A percentile compares a stretch with the other conserved stretches of the same genome.
Evolutionary conservation across 2,797 vertebrate species (phyloP).

Genomic region (Antrozous pallidus): DNA sequence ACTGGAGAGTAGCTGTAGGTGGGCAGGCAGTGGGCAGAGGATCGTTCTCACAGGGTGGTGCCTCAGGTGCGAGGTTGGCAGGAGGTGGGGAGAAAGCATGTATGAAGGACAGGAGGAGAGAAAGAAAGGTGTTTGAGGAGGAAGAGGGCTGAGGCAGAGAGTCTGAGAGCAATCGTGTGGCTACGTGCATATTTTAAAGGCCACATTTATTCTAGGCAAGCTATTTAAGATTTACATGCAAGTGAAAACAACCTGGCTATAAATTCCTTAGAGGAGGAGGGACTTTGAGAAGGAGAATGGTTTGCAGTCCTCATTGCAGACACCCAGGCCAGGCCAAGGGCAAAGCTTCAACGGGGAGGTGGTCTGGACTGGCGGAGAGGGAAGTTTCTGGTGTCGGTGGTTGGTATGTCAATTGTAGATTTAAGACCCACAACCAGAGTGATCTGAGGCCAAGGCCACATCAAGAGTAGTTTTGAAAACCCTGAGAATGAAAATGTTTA

Average conservation of each 20-base stretch:
- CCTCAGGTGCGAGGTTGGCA: neutral
- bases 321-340: neutral
- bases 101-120: neutral
- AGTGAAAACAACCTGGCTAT: conserved; percentile 16
- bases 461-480: neutral
- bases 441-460: neutral
- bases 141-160: neutral
- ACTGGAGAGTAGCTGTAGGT: neutral
- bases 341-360: neutral
- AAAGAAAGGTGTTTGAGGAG: neutral
- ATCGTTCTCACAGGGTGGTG: neutral
- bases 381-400: neutral
- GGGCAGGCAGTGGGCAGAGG: neutral
- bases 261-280: neutral
- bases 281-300: neutral
- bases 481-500: neutral
- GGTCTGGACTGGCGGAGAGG: neutral
- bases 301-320: neutral
- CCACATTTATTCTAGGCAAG: conserved; percentile 33
- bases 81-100: neutral
- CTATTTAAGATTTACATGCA: conserved; percentile 30
- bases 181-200: conserved; percentile 26
- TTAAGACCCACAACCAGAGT: neutral
- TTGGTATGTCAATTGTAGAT: neutral
- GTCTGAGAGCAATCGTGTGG: neutral